Evolutionary conservation across 2,888 invertebrate species (phyloP).

Genomic region (Dyspetes luteomarginatus): DNA sequence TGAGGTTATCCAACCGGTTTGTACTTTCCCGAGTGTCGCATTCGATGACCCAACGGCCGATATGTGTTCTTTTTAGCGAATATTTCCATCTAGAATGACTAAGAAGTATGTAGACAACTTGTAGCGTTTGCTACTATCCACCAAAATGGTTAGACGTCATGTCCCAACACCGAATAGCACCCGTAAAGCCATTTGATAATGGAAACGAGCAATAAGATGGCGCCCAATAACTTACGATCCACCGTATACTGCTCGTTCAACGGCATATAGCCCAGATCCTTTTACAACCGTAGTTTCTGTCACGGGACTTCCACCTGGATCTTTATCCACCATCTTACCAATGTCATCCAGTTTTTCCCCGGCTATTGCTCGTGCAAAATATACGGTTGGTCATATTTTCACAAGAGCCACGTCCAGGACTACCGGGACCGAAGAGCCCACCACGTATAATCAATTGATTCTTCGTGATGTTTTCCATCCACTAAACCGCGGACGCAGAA

Average conservation of each 20-base stretch:
- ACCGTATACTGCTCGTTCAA: not conserved
- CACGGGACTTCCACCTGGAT: conserved; percentile 11
- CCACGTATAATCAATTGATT: conserved; percentile 30
- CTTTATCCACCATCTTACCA: not conserved
- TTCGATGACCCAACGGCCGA: not conserved
- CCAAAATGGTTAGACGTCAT: too few relatives aligned
- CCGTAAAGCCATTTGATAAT: not conserved
- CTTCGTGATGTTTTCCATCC: conserved; percentile 14
- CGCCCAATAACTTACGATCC: conserved; percentile 23
- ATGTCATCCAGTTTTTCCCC: not conserved
- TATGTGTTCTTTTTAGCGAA: too few relatives aligned
- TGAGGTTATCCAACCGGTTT: conserved; percentile 1
- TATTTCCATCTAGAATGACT: too few relatives aligned
- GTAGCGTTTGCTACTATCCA: too few relatives aligned
- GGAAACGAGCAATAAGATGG: conserved; percentile 1
- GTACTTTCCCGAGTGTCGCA: not conserved
- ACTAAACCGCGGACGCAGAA: conserved; percentile 18
- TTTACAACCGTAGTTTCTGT: conserved; percentile 17
- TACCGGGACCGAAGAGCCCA: not conserved
- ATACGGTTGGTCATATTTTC: conserved; percentile 8
- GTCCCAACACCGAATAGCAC: not conserved
- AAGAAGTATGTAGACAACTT: too few relatives aligned
- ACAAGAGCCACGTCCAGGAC: not conserved
- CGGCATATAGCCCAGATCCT: not conserved
- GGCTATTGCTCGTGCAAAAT: not conserved